These are phyloP conservation scores for Lamprotornis superbus DNA, from an alignment of 2,113 vertebrate genomes.

Conservation along the genomic window DNA sequence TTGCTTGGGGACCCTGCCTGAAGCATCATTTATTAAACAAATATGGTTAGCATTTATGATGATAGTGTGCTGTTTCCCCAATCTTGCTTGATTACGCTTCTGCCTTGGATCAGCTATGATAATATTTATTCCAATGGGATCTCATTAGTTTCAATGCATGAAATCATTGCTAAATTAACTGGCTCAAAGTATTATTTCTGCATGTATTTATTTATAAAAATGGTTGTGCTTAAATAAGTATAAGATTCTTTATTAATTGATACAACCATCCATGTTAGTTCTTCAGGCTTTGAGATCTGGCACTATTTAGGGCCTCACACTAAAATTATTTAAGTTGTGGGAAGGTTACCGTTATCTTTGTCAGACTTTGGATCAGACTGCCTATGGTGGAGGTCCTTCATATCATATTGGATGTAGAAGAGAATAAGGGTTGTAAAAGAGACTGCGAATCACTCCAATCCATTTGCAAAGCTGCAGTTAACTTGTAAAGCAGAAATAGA, in stretches of 20 bases:
- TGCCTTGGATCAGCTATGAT: background rate
- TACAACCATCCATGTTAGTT: background rate
- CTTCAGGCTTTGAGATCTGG: background rate
- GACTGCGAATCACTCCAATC: background rate
- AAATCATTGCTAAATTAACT: slow-evolving; percentile 20
- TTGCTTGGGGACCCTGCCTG: background rate
- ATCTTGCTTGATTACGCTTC: background rate
- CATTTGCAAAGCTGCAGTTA: background rate
- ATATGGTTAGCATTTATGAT: background rate
- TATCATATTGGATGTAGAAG: background rate
- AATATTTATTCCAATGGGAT: slow-evolving; percentile 15
- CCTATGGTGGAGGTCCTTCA: background rate
- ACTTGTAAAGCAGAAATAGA: background rate
- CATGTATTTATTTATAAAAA: background rate
- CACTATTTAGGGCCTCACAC: background rate
- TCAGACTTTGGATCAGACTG: background rate
- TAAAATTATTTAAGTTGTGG: background rate
- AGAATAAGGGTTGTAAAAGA: background rate
- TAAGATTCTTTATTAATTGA: background rate
- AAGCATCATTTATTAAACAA: background rate
- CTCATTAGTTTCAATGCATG: slow-evolving; percentile 17
- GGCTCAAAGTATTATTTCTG: background rate
- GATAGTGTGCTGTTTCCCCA: background rate
- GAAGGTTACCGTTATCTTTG: background rate
- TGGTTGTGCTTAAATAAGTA: background rate